Evolutionary conservation across 2,888 invertebrate genomes (phyloP).

Genomic region (Holacanthella duospinosa): DNA sequence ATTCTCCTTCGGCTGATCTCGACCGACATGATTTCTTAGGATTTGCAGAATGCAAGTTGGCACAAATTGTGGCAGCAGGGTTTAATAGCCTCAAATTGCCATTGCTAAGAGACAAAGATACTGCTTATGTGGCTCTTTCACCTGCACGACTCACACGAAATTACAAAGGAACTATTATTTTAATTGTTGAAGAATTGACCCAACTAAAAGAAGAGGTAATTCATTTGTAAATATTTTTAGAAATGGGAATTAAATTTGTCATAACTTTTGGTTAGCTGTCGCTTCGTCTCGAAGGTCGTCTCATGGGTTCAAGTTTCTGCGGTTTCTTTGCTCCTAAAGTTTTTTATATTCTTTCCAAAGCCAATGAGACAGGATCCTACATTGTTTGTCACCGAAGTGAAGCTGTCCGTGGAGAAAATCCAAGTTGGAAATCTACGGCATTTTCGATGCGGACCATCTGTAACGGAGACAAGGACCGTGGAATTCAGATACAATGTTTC

Average conservation of each 20-base stretch:
- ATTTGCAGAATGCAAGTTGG: slow-evolving; percentile 46
- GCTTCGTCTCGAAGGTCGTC: slow-evolving; percentile 13
- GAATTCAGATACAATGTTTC: slow-evolving; percentile 45
- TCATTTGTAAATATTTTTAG: neutral
- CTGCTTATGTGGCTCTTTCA: slow-evolving; percentile 31
- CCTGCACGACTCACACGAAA: slow-evolving; percentile 20
- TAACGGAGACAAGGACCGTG: slow-evolving; percentile 45
- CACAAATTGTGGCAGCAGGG: slow-evolving; percentile 43
- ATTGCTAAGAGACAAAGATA: slow-evolving; percentile 27
- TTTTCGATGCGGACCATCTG: slow-evolving; percentile 45
- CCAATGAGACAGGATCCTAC: slow-evolving; percentile 41
- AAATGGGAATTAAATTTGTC: neutral
- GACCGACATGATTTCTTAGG: slow-evolving; percentile 47
- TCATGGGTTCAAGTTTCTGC: slow-evolving; percentile 16
- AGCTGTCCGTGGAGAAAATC: slow-evolving; percentile 43
- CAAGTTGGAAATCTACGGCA: slow-evolving; percentile 47
- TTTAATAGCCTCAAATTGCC: slow-evolving; percentile 24
- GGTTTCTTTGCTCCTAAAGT: slow-evolving; percentile 31
- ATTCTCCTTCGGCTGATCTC: slow-evolving; percentile 39
- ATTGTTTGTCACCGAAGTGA: slow-evolving; percentile 49
- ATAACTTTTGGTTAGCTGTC: slow-evolving; percentile 11
- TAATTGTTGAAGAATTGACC: slow-evolving; percentile 32
- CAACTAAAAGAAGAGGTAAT: slow-evolving; percentile 33
- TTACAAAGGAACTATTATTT: slow-evolving; percentile 30
- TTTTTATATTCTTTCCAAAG: slow-evolving; percentile 40